phyloP scores from a whole-genome alignment of 2,888 invertebrate genomes.

The Thalpophila matura region DNA sequence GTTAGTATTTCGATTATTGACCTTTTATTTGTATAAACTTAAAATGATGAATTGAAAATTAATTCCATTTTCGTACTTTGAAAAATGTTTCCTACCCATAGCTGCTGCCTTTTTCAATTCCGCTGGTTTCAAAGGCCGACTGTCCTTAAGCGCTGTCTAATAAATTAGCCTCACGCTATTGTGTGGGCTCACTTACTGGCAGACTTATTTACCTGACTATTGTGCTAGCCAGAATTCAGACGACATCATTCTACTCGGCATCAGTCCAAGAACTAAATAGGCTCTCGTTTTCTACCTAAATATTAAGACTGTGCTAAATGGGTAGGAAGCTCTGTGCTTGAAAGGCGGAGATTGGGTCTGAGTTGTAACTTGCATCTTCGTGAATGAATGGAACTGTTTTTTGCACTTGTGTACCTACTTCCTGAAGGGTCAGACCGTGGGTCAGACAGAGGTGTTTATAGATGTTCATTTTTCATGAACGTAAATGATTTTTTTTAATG shows the following conservation, averaged over 20 bases:
- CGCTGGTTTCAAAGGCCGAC: conserved; percentile 65
- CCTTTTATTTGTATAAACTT: too few relatives aligned
- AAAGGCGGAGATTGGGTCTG: background rate
- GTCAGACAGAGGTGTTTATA: too few relatives aligned
- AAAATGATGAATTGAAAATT: too few relatives aligned
- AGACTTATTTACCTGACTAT: conserved; percentile 86
- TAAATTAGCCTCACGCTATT: conserved; percentile 85
- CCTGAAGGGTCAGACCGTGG: too few relatives aligned
- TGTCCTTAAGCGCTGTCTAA: conserved; percentile 81
- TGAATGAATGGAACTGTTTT: background rate
- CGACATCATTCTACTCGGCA: conserved; percentile 69
- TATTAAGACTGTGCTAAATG: conserved; percentile 32
- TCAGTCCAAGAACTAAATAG: conserved; percentile 60
- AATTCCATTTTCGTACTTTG: too few relatives aligned
- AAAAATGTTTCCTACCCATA: too few relatives aligned
- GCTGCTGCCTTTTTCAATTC: background rate
- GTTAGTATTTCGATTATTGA: too few relatives aligned
- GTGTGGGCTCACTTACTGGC: conserved; percentile 85
- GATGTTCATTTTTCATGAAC: too few relatives aligned
- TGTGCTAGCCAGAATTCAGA: conserved; percentile 71
- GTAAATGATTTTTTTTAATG: too few relatives aligned
- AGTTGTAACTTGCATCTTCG: background rate
- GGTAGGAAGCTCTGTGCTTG: conserved; percentile 5
- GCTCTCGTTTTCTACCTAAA: conserved; percentile 38
- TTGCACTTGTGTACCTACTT: too few relatives aligned